phyloP scores from a whole-genome alignment of 2,888 invertebrate genomes.

The Phortica okadai region DNA sequence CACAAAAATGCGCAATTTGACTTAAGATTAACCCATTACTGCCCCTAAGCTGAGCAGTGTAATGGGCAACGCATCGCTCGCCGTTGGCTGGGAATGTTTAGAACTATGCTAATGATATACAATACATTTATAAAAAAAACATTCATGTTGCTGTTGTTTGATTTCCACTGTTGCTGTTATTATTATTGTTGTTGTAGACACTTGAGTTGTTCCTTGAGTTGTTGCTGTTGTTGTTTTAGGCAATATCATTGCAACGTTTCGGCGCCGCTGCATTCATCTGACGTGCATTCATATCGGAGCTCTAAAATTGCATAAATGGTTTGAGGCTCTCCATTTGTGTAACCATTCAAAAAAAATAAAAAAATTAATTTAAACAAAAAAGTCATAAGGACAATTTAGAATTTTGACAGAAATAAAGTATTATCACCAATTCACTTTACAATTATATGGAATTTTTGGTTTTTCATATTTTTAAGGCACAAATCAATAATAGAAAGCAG shows the following conservation, averaged over 20 bases:
- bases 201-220: constrained; percentile 46
- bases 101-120: constrained; percentile 59
- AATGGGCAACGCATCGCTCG: constrained; percentile 27
- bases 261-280: constrained; percentile 73
- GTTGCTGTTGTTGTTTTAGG: constrained; percentile 42
- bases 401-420: not conserved
- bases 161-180: constrained; percentile 38
- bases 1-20: not conserved
- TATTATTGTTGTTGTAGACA: constrained; percentile 48
- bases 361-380: constrained; percentile 15
- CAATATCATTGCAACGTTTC: constrained; percentile 65
- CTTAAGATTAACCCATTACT: constrained; percentile 55
- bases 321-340: constrained; percentile 29
- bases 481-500: no score
- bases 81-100: constrained; percentile 57
- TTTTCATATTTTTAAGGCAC: no score
- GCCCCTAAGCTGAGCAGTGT: constrained; percentile 43
- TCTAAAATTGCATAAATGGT: constrained; percentile 64
- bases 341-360: constrained; percentile 26
- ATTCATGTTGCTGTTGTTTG: constrained; percentile 6
- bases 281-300: constrained; percentile 75
- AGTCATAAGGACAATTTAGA: constrained; percentile 5
- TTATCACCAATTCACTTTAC: not conserved
- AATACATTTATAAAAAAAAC: constrained; percentile 36
- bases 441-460: not conserved